Conservation (phyloP, 2,888 invertebrate genomes). For the Boloria selene region DNA sequence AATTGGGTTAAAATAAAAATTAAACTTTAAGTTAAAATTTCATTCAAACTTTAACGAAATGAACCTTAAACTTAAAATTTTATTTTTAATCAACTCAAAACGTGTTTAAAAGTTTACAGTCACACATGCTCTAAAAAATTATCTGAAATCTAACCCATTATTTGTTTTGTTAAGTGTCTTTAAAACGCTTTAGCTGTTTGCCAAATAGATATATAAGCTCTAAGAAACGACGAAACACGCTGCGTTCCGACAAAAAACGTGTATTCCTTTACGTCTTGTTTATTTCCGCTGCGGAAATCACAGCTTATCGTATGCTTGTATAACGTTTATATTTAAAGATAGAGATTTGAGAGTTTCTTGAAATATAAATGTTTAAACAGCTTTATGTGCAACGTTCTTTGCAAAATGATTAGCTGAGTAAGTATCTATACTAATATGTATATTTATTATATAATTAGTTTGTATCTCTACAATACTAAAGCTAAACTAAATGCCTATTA, state of each 20-base stretch:
- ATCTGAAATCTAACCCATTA: conserved; percentile 12
- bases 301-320: conserved; percentile 8
- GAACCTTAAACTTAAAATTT: too few relatives aligned
- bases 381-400: too few relatives aligned
- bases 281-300: conserved; percentile 7
- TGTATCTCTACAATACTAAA: too few relatives aligned
- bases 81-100: too few relatives aligned
- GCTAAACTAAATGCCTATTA: too few relatives aligned
- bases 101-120: background rate
- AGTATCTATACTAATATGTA: too few relatives aligned
- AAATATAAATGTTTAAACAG: too few relatives aligned
- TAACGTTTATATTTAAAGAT: background rate
- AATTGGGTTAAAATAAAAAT: too few relatives aligned
- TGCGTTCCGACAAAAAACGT: conserved; percentile 19
- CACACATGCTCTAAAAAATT: background rate
- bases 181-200: conserved; percentile 25
- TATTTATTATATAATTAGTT: too few relatives aligned
- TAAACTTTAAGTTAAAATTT: too few relatives aligned
- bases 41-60: too few relatives aligned
- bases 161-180: conserved; percentile 26
- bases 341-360: background rate
- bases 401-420: too few relatives aligned
- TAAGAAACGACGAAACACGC: background rate
- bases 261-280: conserved; percentile 19
- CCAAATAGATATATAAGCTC: conserved; percentile 18